Evolutionary conservation across 2,888 invertebrate genomes (phyloP), one percentile per base, ranked within the genome.

Genomic region (Leuctra nigra): DNA sequence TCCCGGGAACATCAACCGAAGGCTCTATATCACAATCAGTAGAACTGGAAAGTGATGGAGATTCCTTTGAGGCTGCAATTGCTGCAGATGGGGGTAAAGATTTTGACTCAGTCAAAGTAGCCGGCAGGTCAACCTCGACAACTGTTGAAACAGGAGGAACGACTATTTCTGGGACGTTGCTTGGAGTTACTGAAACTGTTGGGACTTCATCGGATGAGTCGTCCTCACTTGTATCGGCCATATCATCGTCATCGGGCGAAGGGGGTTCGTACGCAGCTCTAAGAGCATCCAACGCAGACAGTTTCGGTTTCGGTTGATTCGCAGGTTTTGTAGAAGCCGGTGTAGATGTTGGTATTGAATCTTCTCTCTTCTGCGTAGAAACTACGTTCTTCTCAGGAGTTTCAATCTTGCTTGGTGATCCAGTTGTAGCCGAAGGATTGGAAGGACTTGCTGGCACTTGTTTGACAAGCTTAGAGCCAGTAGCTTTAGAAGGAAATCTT

Each of bases 221-320:
- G 29, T 29, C 11, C n/a, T 29, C 29, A 7, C 29, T 11, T 7
- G 29, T 7, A 6, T 29, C 11, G 29, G 11, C 29, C 29, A 7
- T 11, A 7, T 11, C 11, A 29, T 29, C 11, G 7, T 7, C 6
- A 29, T 11, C 29, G 11, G 29, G 11, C 6, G 29, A 29, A 7
- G 6, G 7, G 11, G 29, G 29, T 29, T 29, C 29, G 29, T 50
- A 50, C 4, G 50, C 50, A 14, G 50, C 50, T 29, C 22, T 50
- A 22, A 50, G 33, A 35, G 50, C 50, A 22, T 50, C 50, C 18
- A 50, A 18, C 20, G 50, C 50, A 13, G 50, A 50, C 20, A 50
- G 35, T 20, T 50, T 50, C 11, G 50, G 48, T 20, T 48, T 44
- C 4, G 44, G 11, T 18, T n/a, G 7, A 2, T 4, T 18, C 4